Evolutionary conservation across 2,113 vertebrate genomes (phyloP), one percentile per base, ranked within the genome.

Genomic region (Eurypyga helias): DNA sequence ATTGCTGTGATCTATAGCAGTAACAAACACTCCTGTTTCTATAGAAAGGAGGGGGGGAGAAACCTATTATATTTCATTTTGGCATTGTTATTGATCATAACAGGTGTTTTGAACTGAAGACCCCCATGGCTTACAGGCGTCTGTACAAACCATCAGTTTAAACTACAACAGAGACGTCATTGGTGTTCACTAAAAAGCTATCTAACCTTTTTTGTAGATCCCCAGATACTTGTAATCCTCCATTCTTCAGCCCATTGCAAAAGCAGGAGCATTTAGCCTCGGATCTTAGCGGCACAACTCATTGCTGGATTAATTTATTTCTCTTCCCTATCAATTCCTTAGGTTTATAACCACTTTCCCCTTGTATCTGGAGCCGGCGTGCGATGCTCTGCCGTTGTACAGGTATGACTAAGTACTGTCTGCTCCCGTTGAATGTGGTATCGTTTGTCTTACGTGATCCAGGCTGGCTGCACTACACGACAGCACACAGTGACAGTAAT

Each of bases 401-500:
- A 99, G 99, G 99, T 99, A 97, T 97, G 98, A 98, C 96, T 97
- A 98, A 98, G 83, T 62, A 61, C 92, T 51, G 98, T 96, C 98
- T 97, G 95, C 88, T 98, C 98, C 98, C 96, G 3, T 93, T 83
- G 97, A 97, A 95, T 97, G 77, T 21, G 96, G 98, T 94, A 96
- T 98, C 97, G 95, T 99, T 98, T 98, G 98, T 99, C 98, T 99
- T 97, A 92, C 85, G 91, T 97, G 97, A 96, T 97, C 91, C 93
- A 36, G 98, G 96, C 98, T 96, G 98, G 97, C 98, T 99, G 98
- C 98, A 95, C 97, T 95, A 98, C 98, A 96, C 96, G 97, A 95
- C 97, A 96, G 98, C 98, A 96, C 98, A 97, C 96, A 38, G 98
- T 98, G 99, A 99, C 99, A 99, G 99, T 99, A 99, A 99, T 99